Conservation (phyloP, 2,888 invertebrate genomes). For the Cordilura impudica region DNA sequence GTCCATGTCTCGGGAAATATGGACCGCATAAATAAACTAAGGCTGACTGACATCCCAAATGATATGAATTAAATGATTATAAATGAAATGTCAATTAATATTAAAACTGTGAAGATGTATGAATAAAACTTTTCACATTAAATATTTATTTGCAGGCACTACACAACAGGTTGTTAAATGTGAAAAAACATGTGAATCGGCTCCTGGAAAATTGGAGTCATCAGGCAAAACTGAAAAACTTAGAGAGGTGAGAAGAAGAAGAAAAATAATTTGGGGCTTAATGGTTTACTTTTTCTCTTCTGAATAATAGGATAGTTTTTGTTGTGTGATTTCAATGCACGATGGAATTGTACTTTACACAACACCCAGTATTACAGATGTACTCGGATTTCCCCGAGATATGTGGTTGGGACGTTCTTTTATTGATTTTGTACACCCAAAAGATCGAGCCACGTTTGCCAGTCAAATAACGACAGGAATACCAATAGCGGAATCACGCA, state of each 20-base stretch:
- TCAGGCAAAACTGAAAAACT: slow-evolving; percentile 66
- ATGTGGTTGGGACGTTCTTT: slow-evolving; percentile 92
- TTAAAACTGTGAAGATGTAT: too few relatives aligned
- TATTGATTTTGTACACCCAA: slow-evolving; percentile 91
- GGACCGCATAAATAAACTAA: too few relatives aligned
- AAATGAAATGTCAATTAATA: too few relatives aligned
- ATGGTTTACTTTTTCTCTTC: neutral
- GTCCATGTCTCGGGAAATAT: too few relatives aligned
- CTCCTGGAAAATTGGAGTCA: slow-evolving; percentile 68
- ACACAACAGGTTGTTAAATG: slow-evolving; percentile 67
- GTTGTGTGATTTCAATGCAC: slow-evolving; percentile 89
- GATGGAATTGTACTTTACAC: slow-evolving; percentile 90
- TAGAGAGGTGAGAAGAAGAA: slow-evolving; percentile 66
- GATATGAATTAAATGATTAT: too few relatives aligned
- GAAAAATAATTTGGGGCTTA: neutral
- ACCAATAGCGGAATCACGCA: slow-evolving; percentile 80
- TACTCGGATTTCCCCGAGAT: slow-evolving; percentile 88
- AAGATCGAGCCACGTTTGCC: slow-evolving; percentile 85
- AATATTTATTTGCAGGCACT: slow-evolving; percentile 56
- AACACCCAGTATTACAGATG: slow-evolving; percentile 83
- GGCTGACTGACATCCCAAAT: too few relatives aligned
- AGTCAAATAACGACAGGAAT: slow-evolving; percentile 85
- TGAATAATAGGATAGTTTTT: slow-evolving; percentile 83
- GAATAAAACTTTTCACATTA: too few relatives aligned
- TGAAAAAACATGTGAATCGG: slow-evolving; percentile 70